A percentile compares a stretch with the other conserved stretches of the same genome.
phyloP scores from a whole-genome alignment of 2,888 invertebrate species.

The Desoria tigrina region DNA sequence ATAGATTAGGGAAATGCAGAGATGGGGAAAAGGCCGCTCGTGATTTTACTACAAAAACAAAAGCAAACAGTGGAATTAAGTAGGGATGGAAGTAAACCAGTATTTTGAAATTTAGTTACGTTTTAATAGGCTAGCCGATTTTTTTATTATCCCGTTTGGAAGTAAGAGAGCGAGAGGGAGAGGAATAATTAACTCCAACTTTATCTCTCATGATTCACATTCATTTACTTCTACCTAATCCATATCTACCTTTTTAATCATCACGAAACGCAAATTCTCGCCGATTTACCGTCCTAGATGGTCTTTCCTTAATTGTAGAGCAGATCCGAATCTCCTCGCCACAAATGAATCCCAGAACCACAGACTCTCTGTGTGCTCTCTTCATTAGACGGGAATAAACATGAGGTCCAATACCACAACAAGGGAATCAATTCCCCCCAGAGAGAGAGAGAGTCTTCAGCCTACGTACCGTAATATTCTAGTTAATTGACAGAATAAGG shows the following conservation, averaged over 20 bases:
- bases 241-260: slow-evolving; percentile 14
- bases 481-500: too few relatives aligned
- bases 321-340: slow-evolving; percentile 41
- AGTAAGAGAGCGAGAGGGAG: too few relatives aligned
- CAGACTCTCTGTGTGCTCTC: slow-evolving; percentile 16
- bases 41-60: too few relatives aligned
- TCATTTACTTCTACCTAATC: not conserved
- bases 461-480: too few relatives aligned
- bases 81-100: too few relatives aligned
- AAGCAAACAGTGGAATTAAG: too few relatives aligned
- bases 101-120: too few relatives aligned
- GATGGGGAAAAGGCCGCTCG: too few relatives aligned
- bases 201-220: too few relatives aligned
- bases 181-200: too few relatives aligned
- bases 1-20: not conserved
- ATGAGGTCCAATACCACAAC: not conserved
- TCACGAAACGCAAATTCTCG: slow-evolving; percentile 37
- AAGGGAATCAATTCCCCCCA: not conserved
- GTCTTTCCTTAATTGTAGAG: slow-evolving; percentile 47
- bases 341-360: slow-evolving; percentile 40
- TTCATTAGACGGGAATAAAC: slow-evolving; percentile 5
- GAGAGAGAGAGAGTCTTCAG: not conserved
- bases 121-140: too few relatives aligned
- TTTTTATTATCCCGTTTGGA: too few relatives aligned
- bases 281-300: slow-evolving; percentile 35